Conservation (phyloP, 2,797 vertebrate genomes). For the Avahi laniger region DNA sequence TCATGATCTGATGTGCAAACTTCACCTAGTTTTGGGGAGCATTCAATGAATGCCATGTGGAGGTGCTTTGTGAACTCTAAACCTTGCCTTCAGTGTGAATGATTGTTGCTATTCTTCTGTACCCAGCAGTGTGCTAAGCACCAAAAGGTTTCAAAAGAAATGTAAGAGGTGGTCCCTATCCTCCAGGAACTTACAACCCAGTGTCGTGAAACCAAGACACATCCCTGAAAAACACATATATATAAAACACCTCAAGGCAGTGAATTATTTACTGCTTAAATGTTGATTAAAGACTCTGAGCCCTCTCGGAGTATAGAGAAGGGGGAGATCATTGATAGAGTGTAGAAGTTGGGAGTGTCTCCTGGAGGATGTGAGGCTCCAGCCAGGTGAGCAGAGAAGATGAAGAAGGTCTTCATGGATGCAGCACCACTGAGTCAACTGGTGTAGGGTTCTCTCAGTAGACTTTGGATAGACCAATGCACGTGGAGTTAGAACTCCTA, state of each 20-base stretch:
- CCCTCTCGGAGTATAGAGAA: background rate
- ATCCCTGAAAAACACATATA: background rate
- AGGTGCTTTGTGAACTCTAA: background rate
- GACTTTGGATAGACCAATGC: background rate
- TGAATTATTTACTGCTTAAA: background rate
- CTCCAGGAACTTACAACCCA: conserved; percentile 7
- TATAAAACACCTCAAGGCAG: background rate
- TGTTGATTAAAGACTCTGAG: background rate
- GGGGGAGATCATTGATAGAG: background rate
- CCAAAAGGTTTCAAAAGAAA: background rate
- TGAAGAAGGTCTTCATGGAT: background rate
- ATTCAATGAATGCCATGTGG: background rate
- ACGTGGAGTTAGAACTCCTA: background rate
- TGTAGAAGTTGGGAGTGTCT: background rate
- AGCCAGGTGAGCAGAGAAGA: background rate
- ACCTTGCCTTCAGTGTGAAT: background rate
- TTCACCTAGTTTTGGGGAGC: background rate
- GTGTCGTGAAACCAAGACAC: background rate
- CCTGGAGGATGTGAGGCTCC: background rate
- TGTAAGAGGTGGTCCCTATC: background rate
- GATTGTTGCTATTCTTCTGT: background rate
- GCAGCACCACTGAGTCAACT: background rate
- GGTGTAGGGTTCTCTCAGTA: background rate
- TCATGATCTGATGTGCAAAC: background rate
- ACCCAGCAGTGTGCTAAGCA: background rate